These are phyloP conservation scores for Melanocharis versteri DNA, from an alignment of 2,113 vertebrate genomes.

Conservation along the genomic window DNA sequence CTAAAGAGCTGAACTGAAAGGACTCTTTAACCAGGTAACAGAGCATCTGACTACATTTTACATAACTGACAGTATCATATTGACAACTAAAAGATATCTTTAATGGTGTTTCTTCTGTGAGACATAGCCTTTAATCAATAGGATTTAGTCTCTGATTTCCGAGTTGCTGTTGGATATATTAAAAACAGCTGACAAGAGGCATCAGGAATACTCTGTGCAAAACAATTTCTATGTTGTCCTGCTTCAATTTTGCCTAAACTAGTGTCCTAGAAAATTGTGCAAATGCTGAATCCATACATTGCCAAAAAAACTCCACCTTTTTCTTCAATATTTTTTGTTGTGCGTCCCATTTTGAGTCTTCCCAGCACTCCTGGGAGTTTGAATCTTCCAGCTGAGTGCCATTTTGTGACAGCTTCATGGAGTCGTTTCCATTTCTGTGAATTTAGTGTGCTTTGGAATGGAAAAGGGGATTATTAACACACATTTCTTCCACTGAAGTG, in stretches of 20 bases:
- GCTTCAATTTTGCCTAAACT: background rate
- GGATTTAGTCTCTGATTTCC: background rate
- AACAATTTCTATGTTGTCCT: background rate
- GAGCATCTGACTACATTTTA: background rate
- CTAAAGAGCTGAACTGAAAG: background rate
- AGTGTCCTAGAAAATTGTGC: background rate
- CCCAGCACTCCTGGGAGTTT: background rate
- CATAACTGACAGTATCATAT: background rate
- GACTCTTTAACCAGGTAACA: background rate
- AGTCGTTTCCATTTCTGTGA: background rate
- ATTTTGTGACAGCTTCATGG: background rate
- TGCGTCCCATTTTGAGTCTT: background rate
- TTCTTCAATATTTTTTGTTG: background rate
- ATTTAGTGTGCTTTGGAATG: background rate
- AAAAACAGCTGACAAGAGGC: background rate
- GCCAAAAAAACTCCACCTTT: background rate
- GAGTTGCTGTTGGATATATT: background rate
- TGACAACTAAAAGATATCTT: fast-evolving
- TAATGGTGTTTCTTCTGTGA: background rate
- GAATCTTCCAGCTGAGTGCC: background rate
- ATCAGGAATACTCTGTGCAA: background rate
- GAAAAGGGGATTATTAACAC: background rate
- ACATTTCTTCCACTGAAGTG: background rate
- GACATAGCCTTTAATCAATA: background rate
- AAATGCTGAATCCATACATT: background rate